Evolutionary conservation across 2,113 vertebrate genomes (phyloP).

Genomic region (Pseudorectes ferrugineus): DNA sequence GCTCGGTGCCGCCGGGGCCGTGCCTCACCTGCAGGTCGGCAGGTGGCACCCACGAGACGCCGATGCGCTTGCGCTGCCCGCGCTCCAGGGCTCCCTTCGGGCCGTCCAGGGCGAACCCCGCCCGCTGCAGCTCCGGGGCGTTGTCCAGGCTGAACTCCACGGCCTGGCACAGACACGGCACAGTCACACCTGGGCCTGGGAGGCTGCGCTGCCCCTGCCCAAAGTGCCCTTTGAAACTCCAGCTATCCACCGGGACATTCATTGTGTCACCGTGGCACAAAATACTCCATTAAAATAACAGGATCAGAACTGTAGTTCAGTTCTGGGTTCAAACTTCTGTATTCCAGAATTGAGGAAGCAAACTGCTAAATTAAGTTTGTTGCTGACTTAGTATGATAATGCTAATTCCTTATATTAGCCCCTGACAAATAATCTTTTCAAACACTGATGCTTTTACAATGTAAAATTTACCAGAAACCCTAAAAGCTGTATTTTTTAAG

Average conservation of each 20-base stretch:
- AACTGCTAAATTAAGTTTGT: background rate
- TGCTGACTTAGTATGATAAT: background rate
- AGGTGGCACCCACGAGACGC: constrained; percentile 82
- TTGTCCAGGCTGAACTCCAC: background rate
- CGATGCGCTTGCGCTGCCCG: constrained; percentile 71
- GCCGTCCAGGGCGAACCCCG: background rate
- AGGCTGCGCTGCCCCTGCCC: background rate
- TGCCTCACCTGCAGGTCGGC: constrained; percentile 70
- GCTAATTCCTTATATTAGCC: background rate
- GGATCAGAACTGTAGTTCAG: background rate
- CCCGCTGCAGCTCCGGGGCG: background rate
- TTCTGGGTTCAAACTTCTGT: background rate
- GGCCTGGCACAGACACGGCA: background rate
- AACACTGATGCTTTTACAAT: background rate
- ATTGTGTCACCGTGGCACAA: background rate
- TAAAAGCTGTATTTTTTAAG: background rate
- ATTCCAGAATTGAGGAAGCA: background rate
- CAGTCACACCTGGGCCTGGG: rapidly evolving
- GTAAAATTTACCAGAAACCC: background rate
- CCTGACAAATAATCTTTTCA: background rate
- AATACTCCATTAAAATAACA: background rate
- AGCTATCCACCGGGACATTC: rapidly evolving
- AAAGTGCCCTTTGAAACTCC: background rate
- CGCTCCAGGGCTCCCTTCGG: background rate
- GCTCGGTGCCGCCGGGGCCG: background rate